Evolutionary conservation across 2,797 vertebrate species (phyloP).

Genomic region (Carduelis carduelis): DNA sequence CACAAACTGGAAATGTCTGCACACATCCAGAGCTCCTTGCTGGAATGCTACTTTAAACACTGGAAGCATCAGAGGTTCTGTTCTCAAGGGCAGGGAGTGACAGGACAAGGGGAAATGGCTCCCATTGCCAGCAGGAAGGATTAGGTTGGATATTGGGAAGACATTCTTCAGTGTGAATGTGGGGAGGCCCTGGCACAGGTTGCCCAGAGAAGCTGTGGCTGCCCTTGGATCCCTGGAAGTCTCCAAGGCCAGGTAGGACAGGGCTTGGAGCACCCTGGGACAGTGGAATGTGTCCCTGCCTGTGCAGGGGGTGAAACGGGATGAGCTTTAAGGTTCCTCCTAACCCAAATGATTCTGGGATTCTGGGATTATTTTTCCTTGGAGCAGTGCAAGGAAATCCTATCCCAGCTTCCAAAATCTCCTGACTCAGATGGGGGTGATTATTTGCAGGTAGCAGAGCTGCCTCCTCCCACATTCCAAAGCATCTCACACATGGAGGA

Average conservation of each 20-base stretch:
- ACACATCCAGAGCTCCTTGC: background rate
- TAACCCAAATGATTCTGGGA: background rate
- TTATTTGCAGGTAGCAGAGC: background rate
- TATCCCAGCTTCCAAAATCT: background rate
- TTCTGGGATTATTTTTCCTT: background rate
- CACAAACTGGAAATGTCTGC: background rate
- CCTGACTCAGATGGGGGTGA: background rate
- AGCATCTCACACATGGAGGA: background rate
- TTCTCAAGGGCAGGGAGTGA: too few species aligned
- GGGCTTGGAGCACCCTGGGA: background rate
- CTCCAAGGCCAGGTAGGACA: fast-evolving
- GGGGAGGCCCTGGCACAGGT: fast-evolving
- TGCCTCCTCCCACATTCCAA: background rate
- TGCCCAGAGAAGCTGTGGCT: background rate
- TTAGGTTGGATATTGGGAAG: background rate
- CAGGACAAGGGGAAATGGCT: background rate
- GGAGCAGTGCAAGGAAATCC: background rate
- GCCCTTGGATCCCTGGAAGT: background rate
- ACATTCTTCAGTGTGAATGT: background rate
- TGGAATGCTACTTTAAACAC: fast-evolving
- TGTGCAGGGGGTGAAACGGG: fast-evolving
- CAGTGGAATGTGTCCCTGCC: background rate
- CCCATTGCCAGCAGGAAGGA: background rate
- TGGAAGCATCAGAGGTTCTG: background rate
- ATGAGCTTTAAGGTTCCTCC: background rate